Conservation (phyloP, 2,797 vertebrate species). For the Myripristis murdjan region DNA sequence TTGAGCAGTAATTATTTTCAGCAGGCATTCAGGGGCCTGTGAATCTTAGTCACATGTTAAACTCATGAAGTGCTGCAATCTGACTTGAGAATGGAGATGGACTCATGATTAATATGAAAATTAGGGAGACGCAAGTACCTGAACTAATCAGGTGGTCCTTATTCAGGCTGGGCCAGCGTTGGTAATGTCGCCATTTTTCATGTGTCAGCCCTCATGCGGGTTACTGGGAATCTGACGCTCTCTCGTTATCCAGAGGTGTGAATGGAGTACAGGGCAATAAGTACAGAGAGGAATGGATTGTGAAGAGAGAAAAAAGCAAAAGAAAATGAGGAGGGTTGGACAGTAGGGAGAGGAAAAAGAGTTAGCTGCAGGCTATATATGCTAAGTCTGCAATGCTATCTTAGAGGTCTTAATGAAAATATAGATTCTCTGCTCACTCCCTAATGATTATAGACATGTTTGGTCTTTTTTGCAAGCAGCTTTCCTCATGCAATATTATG, state of each 20-base stretch:
- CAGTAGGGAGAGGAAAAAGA: conserved; percentile 27
- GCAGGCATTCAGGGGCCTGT: conserved; percentile 86
- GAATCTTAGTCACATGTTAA: conserved; percentile 92
- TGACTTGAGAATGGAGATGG: conserved; percentile 88
- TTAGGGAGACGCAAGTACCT: conserved; percentile 96
- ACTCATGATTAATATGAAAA: conserved; percentile 98
- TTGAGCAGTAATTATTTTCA: conserved; percentile 88
- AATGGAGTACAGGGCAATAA: conserved; percentile 83
- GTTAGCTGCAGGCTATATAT: conserved; percentile 59
- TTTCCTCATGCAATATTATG: conserved; percentile 77
- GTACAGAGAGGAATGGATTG: conserved; percentile 40
- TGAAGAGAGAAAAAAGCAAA: conserved; percentile 29
- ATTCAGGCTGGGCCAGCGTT: conserved; percentile 92
- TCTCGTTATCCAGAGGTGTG: conserved; percentile 85
- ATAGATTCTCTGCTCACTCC: conserved; percentile 60
- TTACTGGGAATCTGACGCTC: conserved; percentile 87
- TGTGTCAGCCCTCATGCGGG: conserved; percentile 93
- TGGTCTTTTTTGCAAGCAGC: conserved; percentile 70
- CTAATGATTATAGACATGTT: conserved; percentile 83
- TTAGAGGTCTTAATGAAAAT: conserved; percentile 76
- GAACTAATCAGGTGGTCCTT: conserved; percentile 98
- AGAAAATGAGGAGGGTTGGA: conserved; percentile 33
- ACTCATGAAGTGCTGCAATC: conserved; percentile 86
- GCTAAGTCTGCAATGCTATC: conserved; percentile 37
- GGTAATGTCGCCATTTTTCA: conserved; percentile 98